Conservation (phyloP, 2,888 invertebrate genomes). For the Thereva nobilitata region DNA sequence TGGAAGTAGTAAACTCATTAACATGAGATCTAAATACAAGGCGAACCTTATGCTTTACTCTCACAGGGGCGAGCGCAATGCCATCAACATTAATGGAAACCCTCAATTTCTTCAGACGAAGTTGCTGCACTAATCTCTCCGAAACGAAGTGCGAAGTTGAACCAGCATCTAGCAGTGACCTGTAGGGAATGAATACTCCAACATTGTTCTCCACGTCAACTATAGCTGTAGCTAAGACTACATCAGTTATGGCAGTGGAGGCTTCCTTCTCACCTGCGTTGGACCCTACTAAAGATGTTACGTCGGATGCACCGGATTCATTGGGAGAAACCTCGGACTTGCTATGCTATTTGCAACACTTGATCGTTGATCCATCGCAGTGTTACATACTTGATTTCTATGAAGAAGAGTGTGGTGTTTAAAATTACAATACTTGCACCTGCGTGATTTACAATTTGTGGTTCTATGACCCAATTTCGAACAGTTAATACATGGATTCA, state of each 20-base stretch:
- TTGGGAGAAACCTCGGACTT: no score
- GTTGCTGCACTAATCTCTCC: not conserved
- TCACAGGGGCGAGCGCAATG: not conserved
- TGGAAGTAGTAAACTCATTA: not conserved
- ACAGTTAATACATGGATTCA: not conserved
- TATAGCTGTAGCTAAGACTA: not conserved
- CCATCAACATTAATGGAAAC: not conserved
- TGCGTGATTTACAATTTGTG: no score
- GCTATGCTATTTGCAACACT: no score
- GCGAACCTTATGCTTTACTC: not conserved
- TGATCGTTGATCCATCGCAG: no score
- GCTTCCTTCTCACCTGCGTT: no score
- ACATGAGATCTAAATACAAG: constrained; percentile 2
- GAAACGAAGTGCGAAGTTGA: not conserved
- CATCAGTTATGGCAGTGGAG: no score
- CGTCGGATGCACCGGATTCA: no score
- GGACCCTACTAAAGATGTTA: no score
- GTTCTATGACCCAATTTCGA: not conserved
- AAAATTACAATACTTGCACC: not conserved
- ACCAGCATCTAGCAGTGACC: not conserved
- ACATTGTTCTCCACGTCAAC: not conserved
- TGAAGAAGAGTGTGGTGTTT: not conserved
- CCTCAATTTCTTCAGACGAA: not conserved
- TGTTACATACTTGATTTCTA: no score
- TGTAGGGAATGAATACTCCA: not conserved